Percentiles rank a stretch among this genome's conserved stretches.
phyloP scores from a whole-genome alignment of 23 tunicate genomes.

The Trididemnum miniatum region DNA sequence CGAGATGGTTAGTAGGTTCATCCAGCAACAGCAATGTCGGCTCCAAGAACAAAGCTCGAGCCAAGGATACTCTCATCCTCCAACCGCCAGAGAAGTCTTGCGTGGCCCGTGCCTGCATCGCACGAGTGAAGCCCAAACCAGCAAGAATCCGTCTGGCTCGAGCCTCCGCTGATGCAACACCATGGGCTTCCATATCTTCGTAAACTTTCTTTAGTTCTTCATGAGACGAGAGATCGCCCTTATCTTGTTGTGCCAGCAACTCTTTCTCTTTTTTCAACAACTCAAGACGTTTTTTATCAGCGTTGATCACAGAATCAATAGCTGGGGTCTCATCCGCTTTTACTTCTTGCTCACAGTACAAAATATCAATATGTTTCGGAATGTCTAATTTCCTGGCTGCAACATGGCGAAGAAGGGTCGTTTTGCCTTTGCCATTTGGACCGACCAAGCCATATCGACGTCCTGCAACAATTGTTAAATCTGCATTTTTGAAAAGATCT shows the following conservation, averaged over 20 bases:
- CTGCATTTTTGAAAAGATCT: conserved; percentile 94
- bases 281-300: conserved; percentile 75
- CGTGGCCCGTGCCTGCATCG: conserved; percentile 87
- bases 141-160: conserved; percentile 93
- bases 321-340: conserved; percentile 91
- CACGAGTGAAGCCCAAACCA: conserved; percentile 92
- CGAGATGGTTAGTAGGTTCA: conserved; percentile 99
- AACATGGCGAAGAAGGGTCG: conserved; percentile 87
- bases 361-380: conserved; percentile 90
- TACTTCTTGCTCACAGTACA: conserved; percentile 99
- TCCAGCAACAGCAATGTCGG: conserved; percentile 94
- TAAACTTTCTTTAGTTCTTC: conserved; percentile 85
- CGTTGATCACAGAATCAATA: conserved; percentile 86
- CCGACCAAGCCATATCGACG: conserved; percentile 97
- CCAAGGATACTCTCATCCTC: conserved; percentile 99
- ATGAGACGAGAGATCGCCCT: conserved; percentile 80
- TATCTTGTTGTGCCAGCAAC: conserved; percentile 56
- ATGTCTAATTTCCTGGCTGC: conserved; percentile 81
- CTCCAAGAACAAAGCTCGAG: conserved; percentile 94
- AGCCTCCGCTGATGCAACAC: conserved; percentile 92
- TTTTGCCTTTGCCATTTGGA: conserved; percentile 98
- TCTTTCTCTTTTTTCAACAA: conserved; percentile 74
- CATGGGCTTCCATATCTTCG: conserved; percentile 95
- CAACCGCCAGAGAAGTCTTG: conserved; percentile 99
- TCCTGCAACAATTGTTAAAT: conserved; percentile 86